A percentile compares a stretch with the other conserved stretches of the same genome.
phyloP scores from a whole-genome alignment of 2,113 vertebrate genomes.

The Muscicapa adusta region DNA sequence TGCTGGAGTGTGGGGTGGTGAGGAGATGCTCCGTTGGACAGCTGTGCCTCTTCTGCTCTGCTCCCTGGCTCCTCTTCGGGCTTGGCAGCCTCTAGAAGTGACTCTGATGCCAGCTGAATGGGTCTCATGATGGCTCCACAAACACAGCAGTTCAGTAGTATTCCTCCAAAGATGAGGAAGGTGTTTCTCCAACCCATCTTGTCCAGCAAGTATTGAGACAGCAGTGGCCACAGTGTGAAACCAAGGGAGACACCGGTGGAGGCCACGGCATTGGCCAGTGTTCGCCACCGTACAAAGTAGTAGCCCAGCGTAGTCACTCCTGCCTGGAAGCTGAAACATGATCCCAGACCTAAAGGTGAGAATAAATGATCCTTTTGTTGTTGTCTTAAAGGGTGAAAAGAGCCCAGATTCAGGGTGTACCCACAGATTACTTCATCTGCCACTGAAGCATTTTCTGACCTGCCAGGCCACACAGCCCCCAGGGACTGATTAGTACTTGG shows the following conservation, averaged over 20 bases:
- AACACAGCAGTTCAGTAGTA: conserved; percentile 88
- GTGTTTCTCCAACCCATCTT: conserved; percentile 89
- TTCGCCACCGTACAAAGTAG: conserved; percentile 82
- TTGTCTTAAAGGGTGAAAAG: not conserved
- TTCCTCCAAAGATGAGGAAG: conserved; percentile 86
- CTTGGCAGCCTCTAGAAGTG: not conserved
- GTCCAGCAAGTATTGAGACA: conserved; percentile 83
- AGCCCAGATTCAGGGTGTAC: not conserved
- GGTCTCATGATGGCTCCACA: conserved; percentile 92
- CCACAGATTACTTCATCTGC: not conserved
- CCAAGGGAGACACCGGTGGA: conserved; percentile 87
- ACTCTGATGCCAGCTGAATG: conserved; percentile 27
- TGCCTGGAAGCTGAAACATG: conserved; percentile 90
- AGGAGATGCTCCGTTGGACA: conserved; percentile 1
- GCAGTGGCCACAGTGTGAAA: conserved; percentile 79
- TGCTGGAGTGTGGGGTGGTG: not conserved
- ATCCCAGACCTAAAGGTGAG: conserved; percentile 82
- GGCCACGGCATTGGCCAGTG: conserved; percentile 85
- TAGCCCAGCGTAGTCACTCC: conserved; percentile 84
- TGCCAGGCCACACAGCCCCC: not conserved
- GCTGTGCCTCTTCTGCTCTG: not conserved
- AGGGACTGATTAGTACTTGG: not conserved
- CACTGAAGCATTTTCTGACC: not conserved
- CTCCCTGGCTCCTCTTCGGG: not conserved
- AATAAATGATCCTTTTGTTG: not conserved